phyloP scores from a whole-genome alignment of 1,140 invertebrate genomes.

The Ceratosolen solmsi region DNA sequence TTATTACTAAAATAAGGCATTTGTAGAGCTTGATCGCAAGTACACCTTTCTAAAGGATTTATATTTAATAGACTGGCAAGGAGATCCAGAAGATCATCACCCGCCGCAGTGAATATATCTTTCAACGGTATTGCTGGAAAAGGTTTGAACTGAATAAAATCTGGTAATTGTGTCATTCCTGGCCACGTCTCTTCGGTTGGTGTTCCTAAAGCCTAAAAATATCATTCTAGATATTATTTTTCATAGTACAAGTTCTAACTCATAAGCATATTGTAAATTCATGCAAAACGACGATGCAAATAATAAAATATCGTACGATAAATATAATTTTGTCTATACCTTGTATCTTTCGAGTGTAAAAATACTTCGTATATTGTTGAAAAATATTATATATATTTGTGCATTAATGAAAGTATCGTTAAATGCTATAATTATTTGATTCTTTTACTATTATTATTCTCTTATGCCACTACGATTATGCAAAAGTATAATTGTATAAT shows the following conservation, averaged over 20 bases:
- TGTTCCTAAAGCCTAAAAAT: slow-evolving; percentile 82
- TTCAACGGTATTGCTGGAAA: slow-evolving; percentile 88
- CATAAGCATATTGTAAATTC: too few species aligned
- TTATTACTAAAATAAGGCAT: slow-evolving; percentile 92
- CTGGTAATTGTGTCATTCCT: slow-evolving; percentile 87
- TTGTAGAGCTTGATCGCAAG: slow-evolving; percentile 85
- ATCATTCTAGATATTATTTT: slow-evolving; percentile 10
- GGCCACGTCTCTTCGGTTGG: slow-evolving; percentile 96
- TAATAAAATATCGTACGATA: too few species aligned
- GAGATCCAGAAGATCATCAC: slow-evolving; percentile 92
- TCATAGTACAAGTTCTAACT: background rate
- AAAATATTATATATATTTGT: too few species aligned
- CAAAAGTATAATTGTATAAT: too few species aligned
- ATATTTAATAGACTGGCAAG: slow-evolving; percentile 86
- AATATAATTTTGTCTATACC: too few species aligned
- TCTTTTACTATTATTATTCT: too few species aligned
- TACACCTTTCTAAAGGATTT: slow-evolving; percentile 89
- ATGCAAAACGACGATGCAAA: too few species aligned
- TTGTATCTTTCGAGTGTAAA: too few species aligned
- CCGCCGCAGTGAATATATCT: slow-evolving; percentile 96
- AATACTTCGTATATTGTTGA: too few species aligned
- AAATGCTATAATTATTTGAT: too few species aligned
- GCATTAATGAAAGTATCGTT: too few species aligned
- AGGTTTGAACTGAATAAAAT: slow-evolving; percentile 94
- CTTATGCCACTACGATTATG: too few species aligned